Percentiles rank a stretch among this genome's conserved stretches.
These are phyloP conservation scores for Phalloptychus januarius DNA, from an alignment of 2,797 vertebrate genomes.

Conservation along the genomic window DNA sequence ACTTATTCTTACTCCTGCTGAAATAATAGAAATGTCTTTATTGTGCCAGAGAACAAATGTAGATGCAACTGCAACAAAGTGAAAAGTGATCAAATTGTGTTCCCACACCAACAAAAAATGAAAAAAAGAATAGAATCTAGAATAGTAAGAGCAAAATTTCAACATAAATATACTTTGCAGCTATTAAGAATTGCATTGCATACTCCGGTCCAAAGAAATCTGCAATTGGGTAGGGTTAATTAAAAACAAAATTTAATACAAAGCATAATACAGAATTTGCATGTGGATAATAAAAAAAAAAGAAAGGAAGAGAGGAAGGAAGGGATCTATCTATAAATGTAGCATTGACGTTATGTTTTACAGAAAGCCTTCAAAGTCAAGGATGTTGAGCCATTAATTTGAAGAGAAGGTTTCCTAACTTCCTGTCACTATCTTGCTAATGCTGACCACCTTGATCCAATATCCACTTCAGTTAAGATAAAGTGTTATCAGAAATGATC, in stretches of 20 bases:
- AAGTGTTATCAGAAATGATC: constrained; percentile 13
- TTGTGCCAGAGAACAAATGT: background rate
- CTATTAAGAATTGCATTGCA: no score
- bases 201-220: no score
- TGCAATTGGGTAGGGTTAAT: no score
- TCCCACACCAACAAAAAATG: background rate
- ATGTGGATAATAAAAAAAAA: background rate
- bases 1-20: no score
- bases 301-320: no score
- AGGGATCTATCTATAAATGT: background rate
- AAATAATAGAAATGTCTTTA: background rate
- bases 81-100: background rate
- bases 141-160: background rate
- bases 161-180: background rate
- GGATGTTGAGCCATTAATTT: constrained; percentile 32
- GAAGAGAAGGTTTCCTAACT: constrained; percentile 11
- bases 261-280: background rate
- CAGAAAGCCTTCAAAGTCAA: background rate
- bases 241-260: no score
- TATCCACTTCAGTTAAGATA: background rate
- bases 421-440: constrained; percentile 26
- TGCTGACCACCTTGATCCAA: constrained; percentile 9
- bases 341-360: background rate
- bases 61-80: background rate
- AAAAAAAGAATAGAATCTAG: background rate